These are phyloP conservation scores for Oryzias celebensis DNA, from an alignment of 2,113 vertebrate genomes.

Conservation along the genomic window DNA sequence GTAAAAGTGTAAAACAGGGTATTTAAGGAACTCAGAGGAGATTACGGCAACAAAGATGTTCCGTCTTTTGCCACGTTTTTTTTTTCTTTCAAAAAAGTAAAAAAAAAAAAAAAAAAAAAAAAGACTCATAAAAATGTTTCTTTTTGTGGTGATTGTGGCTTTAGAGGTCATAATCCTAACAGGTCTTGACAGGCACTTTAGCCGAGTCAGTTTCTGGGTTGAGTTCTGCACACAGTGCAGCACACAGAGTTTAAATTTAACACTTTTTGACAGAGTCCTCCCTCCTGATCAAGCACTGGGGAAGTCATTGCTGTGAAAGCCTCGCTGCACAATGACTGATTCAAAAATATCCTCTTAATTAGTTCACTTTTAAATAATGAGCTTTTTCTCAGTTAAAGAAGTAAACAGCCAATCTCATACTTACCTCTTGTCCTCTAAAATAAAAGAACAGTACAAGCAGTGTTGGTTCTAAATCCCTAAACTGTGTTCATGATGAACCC, in stretches of 20 bases:
- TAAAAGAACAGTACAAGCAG: too few species aligned
- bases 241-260: slow-evolving; percentile 33
- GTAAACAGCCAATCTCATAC: too few species aligned
- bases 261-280: slow-evolving; percentile 44
- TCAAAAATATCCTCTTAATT: neutral
- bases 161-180: slow-evolving; percentile 40
- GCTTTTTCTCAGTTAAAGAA: too few species aligned
- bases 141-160: slow-evolving; percentile 11
- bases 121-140: neutral
- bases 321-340: neutral
- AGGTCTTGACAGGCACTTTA: slow-evolving; percentile 42
- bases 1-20: too few species aligned
- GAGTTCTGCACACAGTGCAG: slow-evolving; percentile 16
- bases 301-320: slow-evolving; percentile 13
- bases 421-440: too few species aligned
- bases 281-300: slow-evolving; percentile 10
- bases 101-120: slow-evolving; percentile 6
- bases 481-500: too few species aligned
- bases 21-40: too few species aligned
- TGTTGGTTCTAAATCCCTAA: too few species aligned
- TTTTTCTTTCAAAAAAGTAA: neutral
- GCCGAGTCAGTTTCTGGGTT: slow-evolving; percentile 35
- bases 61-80: neutral
- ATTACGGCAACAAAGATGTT: too few species aligned
- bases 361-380: too few species aligned